Conservation (phyloP, 2,113 vertebrate genomes). For the Oceanodroma tethys region DNA sequence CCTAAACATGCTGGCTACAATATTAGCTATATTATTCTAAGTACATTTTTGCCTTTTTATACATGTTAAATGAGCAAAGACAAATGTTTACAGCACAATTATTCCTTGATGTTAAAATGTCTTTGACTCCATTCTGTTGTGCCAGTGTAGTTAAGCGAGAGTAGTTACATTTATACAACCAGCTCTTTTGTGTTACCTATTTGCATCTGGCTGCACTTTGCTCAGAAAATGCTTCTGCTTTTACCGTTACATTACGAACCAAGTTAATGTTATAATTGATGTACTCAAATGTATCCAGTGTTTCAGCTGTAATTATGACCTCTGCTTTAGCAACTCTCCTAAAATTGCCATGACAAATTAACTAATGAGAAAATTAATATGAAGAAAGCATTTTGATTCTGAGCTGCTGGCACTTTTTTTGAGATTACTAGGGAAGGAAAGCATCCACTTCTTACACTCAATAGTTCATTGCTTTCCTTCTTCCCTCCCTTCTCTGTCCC, state of each 20-base stretch:
- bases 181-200: neutral
- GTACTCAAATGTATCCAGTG: neutral
- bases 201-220: neutral
- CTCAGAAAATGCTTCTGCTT: neutral
- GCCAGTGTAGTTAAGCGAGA: neutral
- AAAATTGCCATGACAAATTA: slow-evolving; percentile 53
- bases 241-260: neutral
- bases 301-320: slow-evolving; percentile 43
- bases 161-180: neutral
- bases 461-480: neutral
- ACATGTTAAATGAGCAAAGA: neutral
- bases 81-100: neutral
- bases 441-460: neutral
- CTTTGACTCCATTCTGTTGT: neutral
- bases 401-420: neutral
- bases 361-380: slow-evolving; percentile 48
- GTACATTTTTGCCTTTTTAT: neutral
- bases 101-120: neutral
- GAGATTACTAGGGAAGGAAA: neutral
- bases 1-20: neutral
- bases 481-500: neutral
- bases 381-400: slow-evolving; percentile 38
- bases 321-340: slow-evolving; percentile 24
- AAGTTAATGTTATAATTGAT: slow-evolving; percentile 41
- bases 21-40: neutral